Conservation (phyloP, 2,797 vertebrate species). For the Cichlasoma orientale region DNA sequence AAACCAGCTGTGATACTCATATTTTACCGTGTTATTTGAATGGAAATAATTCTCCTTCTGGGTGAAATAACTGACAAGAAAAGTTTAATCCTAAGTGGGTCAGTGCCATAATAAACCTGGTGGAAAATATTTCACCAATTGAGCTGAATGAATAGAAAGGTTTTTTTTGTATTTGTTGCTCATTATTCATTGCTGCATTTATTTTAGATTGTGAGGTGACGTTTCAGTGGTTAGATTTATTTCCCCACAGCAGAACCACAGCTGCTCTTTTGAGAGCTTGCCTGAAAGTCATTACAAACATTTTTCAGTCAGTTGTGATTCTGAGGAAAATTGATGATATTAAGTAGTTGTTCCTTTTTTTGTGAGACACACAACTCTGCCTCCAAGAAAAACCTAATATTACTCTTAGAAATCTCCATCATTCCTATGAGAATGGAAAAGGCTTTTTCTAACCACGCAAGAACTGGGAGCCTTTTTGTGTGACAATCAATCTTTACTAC, state of each 20-base stretch:
- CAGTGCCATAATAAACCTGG: constrained; percentile 20
- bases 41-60: constrained; percentile 14
- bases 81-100: constrained; percentile 15
- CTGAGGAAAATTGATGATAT: constrained; percentile 1
- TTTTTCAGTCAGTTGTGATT: constrained; percentile 27
- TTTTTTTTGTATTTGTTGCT: constrained; percentile 17
- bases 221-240: constrained; percentile 10
- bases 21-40: constrained; percentile 19
- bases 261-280: constrained; percentile 1
- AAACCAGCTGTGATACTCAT: neutral
- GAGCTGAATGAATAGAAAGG: constrained; percentile 8
- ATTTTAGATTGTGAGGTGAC: constrained; percentile 13
- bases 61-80: constrained; percentile 20
- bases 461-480: neutral
- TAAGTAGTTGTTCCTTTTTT: constrained; percentile 15
- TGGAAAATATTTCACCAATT: constrained; percentile 33
- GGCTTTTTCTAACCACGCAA: neutral
- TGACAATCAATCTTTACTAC: constrained; percentile 3
- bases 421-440: constrained; percentile 1
- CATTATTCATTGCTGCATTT: constrained; percentile 16
- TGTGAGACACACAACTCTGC: neutral
- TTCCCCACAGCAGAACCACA: neutral
- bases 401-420: constrained; percentile 10
- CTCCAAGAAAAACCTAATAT: constrained; percentile 1
- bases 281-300: constrained; percentile 15